Percentiles rank a stretch among this genome's conserved stretches.
These are phyloP conservation scores for Hiodon tergisus DNA, from an alignment of 2,113 vertebrate species.

Conservation along the genomic window DNA sequence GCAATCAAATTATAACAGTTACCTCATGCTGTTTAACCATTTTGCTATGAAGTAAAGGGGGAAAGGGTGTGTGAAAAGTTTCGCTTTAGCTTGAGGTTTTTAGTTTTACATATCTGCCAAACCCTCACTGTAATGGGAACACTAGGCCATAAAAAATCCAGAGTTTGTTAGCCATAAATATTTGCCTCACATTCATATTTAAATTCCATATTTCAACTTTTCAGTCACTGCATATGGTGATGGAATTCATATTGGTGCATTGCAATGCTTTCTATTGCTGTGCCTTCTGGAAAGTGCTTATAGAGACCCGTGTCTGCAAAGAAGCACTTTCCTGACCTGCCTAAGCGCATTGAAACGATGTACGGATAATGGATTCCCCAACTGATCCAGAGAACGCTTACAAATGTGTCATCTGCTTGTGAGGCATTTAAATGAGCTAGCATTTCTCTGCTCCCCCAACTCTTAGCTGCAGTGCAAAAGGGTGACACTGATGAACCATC, in stretches of 20 bases:
- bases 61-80: too few species aligned
- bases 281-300: background rate
- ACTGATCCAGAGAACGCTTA: conserved; percentile 13
- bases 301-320: background rate
- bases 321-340: background rate
- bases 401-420: background rate
- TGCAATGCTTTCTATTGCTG: background rate
- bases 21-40: too few species aligned
- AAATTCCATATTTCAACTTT: background rate
- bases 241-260: background rate
- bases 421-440: conserved; percentile 13
- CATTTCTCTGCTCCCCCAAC: background rate
- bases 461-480: conserved; percentile 7
- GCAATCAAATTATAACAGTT: too few species aligned
- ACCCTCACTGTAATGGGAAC: too few species aligned
- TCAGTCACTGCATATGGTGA: background rate
- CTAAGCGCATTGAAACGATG: conserved; percentile 21
- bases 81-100: too few species aligned
- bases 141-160: too few species aligned
- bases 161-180: too few species aligned
- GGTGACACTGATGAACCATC: conserved; percentile 41
- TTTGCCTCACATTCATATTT: background rate
- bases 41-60: too few species aligned
- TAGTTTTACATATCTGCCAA: too few species aligned
- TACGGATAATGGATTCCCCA: conserved; percentile 17